Conservation (phyloP, 2,797 vertebrate genomes). For the Eulemur coronatus region DNA sequence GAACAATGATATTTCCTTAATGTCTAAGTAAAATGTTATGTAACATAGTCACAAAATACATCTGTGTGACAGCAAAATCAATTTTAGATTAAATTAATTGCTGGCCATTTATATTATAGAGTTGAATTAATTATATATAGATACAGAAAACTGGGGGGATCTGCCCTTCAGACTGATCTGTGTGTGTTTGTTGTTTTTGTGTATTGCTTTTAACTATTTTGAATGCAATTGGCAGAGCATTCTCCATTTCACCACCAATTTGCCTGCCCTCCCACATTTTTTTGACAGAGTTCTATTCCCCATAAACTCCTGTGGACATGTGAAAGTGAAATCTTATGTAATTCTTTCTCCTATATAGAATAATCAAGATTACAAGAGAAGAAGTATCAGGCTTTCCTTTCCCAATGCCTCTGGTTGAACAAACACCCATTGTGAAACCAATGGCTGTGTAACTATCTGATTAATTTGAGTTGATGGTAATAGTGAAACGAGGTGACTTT, state of each 20-base stretch:
- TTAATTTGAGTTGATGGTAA: background rate
- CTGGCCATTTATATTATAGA: background rate
- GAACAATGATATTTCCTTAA: background rate
- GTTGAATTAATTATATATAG: background rate
- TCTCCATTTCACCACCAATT: background rate
- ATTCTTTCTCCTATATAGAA: background rate
- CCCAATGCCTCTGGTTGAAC: background rate
- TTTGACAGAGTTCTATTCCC: background rate
- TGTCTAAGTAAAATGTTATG: background rate
- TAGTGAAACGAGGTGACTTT: background rate
- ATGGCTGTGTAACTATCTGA: background rate
- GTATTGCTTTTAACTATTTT: background rate
- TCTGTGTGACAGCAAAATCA: background rate
- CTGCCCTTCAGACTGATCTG: background rate
- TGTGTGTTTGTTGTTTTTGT: background rate
- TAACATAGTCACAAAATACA: background rate
- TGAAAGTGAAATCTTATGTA: background rate
- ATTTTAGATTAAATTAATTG: background rate
- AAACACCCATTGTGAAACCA: background rate
- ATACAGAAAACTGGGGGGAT: background rate
- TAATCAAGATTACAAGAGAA: background rate
- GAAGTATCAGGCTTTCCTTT: background rate
- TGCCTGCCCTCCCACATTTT: fast-evolving
- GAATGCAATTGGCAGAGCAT: background rate
- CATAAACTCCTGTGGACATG: background rate